Evolutionary conservation across 1,140 invertebrate genomes (phyloP).

Genomic region (Zaprionus ghesquierei): DNA sequence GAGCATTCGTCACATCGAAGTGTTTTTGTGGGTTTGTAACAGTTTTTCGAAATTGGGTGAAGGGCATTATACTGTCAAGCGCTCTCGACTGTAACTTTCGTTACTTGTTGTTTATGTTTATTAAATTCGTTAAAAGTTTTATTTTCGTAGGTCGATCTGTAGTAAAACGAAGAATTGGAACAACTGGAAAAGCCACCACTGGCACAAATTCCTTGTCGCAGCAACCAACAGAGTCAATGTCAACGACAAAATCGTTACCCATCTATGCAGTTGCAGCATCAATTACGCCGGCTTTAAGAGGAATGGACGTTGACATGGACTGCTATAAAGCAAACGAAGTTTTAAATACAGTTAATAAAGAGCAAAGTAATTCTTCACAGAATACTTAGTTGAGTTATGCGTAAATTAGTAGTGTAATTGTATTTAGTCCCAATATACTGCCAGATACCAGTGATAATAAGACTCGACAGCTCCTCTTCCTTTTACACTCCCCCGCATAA

Average conservation of each 20-base stretch:
- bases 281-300: slow-evolving; percentile 34
- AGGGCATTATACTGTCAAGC: no score
- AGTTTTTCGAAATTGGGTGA: no score
- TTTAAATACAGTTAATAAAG: slow-evolving; percentile 15
- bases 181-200: background rate
- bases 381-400: slow-evolving; percentile 53
- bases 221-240: slow-evolving; percentile 35
- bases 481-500: background rate
- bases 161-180: background rate
- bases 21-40: no score
- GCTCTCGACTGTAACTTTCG: no score
- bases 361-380: slow-evolving; percentile 3
- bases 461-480: background rate
- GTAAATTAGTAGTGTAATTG: slow-evolving; percentile 27
- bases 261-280: slow-evolving; percentile 25
- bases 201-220: slow-evolving; percentile 44
- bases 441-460: slow-evolving; percentile 55
- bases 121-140: background rate
- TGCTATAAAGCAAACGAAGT: slow-evolving; percentile 20
- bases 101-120: background rate
- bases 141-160: background rate
- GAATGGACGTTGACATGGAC: slow-evolving; percentile 16
- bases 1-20: no score
- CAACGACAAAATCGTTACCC: slow-evolving; percentile 19
- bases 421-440: slow-evolving; percentile 40